A percentile compares a stretch with the other conserved stretches of the same genome.
Evolutionary conservation across 1,140 invertebrate genomes (phyloP).

Genomic region (Drosophila murphyi): DNA sequence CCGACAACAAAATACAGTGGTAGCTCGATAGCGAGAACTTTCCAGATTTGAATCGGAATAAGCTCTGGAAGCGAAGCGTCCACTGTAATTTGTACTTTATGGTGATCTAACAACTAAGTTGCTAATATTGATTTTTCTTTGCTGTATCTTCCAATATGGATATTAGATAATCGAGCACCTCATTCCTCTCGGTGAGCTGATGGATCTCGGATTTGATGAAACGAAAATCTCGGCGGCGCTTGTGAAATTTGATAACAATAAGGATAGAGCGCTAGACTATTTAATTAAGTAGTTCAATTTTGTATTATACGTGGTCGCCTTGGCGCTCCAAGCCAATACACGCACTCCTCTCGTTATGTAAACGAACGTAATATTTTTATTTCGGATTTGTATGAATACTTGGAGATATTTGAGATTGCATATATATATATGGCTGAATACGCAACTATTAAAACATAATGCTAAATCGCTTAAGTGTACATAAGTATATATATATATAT

Average conservation of each 20-base stretch:
- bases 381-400: constrained; percentile 43
- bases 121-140: too few species aligned
- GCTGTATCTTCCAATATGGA: neutral
- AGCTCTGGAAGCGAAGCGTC: too few species aligned
- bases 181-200: constrained; percentile 88
- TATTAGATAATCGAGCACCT: constrained; percentile 89
- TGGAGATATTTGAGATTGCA: constrained; percentile 42
- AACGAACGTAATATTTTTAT: constrained; percentile 42
- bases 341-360: constrained; percentile 35
- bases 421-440: constrained; percentile 29
- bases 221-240: constrained; percentile 90
- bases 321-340: constrained; percentile 30
- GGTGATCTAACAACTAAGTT: too few species aligned
- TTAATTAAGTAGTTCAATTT: constrained; percentile 88
- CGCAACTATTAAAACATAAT: constrained; percentile 36
- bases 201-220: constrained; percentile 93
- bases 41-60: too few species aligned
- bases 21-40: too few species aligned
- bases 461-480: constrained; percentile 52
- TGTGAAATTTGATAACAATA: constrained; percentile 91
- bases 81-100: too few species aligned
- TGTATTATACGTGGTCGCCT: constrained; percentile 34
- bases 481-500: constrained; percentile 28
- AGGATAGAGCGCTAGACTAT: constrained; percentile 94
- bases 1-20: too few species aligned